Conservation (phyloP, 37 sponge, comb jelly and placozoan genomes). For the Lycopodina hypogea region DNA sequence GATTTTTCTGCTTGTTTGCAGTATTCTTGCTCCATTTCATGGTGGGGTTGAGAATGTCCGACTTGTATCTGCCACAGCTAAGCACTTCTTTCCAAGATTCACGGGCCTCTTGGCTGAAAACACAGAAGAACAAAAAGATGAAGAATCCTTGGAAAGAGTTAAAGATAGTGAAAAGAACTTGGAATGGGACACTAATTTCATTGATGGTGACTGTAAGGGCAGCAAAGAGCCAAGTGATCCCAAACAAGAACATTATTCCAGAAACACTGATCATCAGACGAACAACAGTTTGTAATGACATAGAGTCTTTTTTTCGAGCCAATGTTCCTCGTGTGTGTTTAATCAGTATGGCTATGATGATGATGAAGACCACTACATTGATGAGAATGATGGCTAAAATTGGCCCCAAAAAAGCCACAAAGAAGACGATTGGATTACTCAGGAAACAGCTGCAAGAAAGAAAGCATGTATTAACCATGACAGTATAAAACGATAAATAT, state of each 20-base stretch:
- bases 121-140: slow-evolving; percentile 33
- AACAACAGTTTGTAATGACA: background rate
- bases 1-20: too few species aligned
- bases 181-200: background rate
- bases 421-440: slow-evolving; percentile 14
- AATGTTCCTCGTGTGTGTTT: slow-evolving; percentile 26
- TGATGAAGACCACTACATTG: background rate
- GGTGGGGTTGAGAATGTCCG: slow-evolving; percentile 8
- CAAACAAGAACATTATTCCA: slow-evolving; percentile 39
- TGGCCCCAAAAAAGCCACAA: slow-evolving; percentile 23
- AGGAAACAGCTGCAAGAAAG: slow-evolving; percentile 28
- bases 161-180: slow-evolving; percentile 26
- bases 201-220: slow-evolving; percentile 14
- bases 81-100: slow-evolving; percentile 23
- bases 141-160: slow-evolving; percentile 38
- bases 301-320: background rate
- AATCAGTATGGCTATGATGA: background rate
- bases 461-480: background rate
- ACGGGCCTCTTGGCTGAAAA: slow-evolving; percentile 21
- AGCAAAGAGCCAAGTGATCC: slow-evolving; percentile 31
- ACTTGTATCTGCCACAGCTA: slow-evolving; percentile 29
- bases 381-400: slow-evolving; percentile 3
- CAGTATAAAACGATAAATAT: background rate
- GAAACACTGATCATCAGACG: slow-evolving; percentile 19
- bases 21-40: background rate